Evolutionary conservation across 2,888 invertebrate species (phyloP).

Genomic region (Netelia fuscicornis): DNA sequence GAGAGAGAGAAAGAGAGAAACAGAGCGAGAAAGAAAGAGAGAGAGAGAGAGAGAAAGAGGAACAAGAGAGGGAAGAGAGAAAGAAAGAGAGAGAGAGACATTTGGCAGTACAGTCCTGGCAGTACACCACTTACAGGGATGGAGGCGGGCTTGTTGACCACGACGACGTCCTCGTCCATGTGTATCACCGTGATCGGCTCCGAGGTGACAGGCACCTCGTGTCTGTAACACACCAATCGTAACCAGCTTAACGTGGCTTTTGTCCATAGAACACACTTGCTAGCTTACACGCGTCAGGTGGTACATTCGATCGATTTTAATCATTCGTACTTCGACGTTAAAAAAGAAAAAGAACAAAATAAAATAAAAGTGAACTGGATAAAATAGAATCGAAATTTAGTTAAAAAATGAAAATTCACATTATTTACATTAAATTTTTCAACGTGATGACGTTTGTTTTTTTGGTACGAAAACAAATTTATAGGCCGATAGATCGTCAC

Average conservation of each 20-base stretch:
- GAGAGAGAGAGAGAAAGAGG: conserved; percentile 29
- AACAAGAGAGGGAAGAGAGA: conserved; percentile 34
- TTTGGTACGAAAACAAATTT: too few relatives aligned
- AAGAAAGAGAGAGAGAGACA: conserved; percentile 66
- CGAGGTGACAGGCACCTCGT: conserved; percentile 99
- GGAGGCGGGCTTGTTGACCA: conserved; percentile 99
- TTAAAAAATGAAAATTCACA: not conserved
- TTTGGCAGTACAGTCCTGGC: conserved; percentile 85
- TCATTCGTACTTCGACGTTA: not conserved
- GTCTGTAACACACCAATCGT: conserved; percentile 91
- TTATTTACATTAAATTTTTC: too few relatives aligned
- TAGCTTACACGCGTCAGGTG: not conserved
- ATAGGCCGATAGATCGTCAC: too few relatives aligned
- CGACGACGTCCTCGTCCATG: conserved; percentile 99
- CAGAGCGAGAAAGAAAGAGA: conserved; percentile 37
- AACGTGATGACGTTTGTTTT: too few relatives aligned
- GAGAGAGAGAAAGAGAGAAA: conserved; percentile 24
- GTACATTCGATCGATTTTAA: not conserved
- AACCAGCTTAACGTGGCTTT: conserved; percentile 85
- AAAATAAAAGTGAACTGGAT: not conserved
- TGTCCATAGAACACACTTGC: conserved; percentile 70
- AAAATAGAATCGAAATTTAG: not conserved
- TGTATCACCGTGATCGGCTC: conserved; percentile 98
- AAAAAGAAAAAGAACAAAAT: not conserved
- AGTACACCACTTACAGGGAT: conserved; percentile 99